A percentile compares a stretch with the other conserved stretches of the same genome.
phyloP scores from a whole-genome alignment of 2,888 invertebrate genomes.

The Drosophila yooni region DNA sequence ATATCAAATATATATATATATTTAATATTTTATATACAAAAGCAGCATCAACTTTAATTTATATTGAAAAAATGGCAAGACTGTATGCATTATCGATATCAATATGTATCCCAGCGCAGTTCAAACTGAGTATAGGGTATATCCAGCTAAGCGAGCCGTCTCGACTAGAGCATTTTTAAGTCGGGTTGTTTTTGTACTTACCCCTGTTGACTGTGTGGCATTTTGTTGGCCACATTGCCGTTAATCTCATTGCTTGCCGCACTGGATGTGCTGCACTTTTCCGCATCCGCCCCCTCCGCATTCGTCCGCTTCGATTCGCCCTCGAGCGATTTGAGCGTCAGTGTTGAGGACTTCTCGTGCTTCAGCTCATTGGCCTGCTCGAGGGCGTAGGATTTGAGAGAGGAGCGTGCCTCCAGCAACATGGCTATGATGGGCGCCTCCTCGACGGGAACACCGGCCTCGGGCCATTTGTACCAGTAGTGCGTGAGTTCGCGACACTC shows the following conservation, averaged over 20 bases:
- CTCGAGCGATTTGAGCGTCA: slow-evolving; percentile 61
- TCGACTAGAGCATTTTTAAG: not conserved
- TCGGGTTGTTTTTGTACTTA: slow-evolving; percentile 59
- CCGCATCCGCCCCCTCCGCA: slow-evolving; percentile 44
- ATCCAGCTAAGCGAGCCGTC: not conserved
- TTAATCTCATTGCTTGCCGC: slow-evolving; percentile 73
- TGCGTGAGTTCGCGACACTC: slow-evolving; percentile 95
- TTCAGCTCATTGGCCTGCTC: slow-evolving; percentile 83
- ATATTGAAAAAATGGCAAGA: not conserved
- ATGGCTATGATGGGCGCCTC: slow-evolving; percentile 94
- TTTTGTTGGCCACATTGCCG: slow-evolving; percentile 76
- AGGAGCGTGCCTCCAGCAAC: slow-evolving; percentile 91
- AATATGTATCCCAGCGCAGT: not conserved
- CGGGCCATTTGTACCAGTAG: slow-evolving; percentile 97
- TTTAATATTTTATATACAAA: not conserved
- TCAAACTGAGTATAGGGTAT: not conserved
- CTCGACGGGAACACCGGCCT: slow-evolving; percentile 92
- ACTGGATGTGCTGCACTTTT: slow-evolving; percentile 55
- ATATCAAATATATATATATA: not conserved
- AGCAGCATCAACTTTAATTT: not conserved
- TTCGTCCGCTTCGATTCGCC: slow-evolving; percentile 30
- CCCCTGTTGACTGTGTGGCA: slow-evolving; percentile 83
- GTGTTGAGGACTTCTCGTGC: slow-evolving; percentile 70
- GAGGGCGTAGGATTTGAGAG: slow-evolving; percentile 82
- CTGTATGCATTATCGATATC: not conserved